A percentile compares a stretch with the other conserved stretches of the same genome.
phyloP scores from a whole-genome alignment of 2,113 vertebrate species.

The Indicator maculatus region DNA sequence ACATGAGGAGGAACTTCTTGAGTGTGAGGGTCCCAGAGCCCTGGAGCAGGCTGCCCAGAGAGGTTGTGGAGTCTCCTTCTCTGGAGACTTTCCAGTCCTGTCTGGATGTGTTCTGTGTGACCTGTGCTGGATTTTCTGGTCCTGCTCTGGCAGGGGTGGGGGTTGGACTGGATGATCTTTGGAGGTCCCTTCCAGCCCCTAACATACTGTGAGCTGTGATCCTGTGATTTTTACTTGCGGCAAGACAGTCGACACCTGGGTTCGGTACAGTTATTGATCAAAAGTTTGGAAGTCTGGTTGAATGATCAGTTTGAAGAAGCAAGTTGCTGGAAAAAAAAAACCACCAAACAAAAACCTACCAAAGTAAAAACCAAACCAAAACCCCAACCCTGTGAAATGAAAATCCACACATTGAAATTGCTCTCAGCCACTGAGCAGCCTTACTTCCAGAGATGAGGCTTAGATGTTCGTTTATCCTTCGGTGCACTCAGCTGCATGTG shows the following conservation, averaged over 20 bases:
- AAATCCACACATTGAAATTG: background rate
- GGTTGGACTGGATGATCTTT: too few species aligned
- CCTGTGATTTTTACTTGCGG: background rate
- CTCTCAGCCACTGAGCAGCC: background rate
- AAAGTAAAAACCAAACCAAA: background rate
- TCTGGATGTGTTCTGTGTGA: too few species aligned
- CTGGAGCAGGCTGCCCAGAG: too few species aligned
- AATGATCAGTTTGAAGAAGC: background rate
- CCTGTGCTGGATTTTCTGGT: too few species aligned
- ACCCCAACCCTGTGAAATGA: background rate
- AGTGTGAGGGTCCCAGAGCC: too few species aligned
- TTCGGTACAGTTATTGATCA: background rate
- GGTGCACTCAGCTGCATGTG: rapidly evolving
- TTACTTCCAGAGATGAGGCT: background rate
- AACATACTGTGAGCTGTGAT: too few species aligned
- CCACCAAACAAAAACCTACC: too few species aligned
- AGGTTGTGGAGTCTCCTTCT: too few species aligned
- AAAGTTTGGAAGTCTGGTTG: background rate
- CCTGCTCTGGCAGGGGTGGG: too few species aligned
- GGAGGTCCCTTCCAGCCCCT: too few species aligned
- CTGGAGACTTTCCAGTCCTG: too few species aligned
- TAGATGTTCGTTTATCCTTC: background rate
- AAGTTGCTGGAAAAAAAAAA: background rate
- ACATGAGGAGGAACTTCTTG: too few species aligned
- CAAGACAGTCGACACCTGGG: background rate